Percentiles rank a stretch among this genome's conserved stretches.
Evolutionary conservation across 2,113 vertebrate species (phyloP).

Genomic region (Salvator merianae): DNA sequence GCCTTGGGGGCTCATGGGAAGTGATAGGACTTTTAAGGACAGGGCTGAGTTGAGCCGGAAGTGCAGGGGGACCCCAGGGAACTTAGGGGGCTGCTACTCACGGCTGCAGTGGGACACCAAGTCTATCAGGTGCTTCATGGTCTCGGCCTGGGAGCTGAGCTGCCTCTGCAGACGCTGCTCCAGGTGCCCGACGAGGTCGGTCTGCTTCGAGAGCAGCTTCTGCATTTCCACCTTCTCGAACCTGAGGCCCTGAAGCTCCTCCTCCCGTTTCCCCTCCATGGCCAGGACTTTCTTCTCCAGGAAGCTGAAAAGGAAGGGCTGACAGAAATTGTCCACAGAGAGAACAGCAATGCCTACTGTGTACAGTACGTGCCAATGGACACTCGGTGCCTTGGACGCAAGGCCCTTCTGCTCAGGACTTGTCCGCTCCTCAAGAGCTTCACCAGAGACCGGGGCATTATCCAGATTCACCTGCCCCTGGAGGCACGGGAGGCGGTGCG

Average conservation of each 20-base stretch:
- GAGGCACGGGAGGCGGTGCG: no score
- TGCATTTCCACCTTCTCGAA: conserved; percentile 78
- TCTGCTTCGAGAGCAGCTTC: conserved; percentile 74
- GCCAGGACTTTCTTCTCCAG: conserved; percentile 77
- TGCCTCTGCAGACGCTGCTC: conserved; percentile 79
- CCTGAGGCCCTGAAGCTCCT: conserved; percentile 71
- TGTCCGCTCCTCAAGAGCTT: neutral
- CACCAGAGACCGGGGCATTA: neutral
- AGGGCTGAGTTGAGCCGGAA: neutral
- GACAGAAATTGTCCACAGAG: neutral
- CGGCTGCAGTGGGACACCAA: conserved; percentile 77
- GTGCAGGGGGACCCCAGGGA: no score
- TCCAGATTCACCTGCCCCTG: no score
- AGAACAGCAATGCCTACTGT: neutral
- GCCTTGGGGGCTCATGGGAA: no score
- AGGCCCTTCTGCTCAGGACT: neutral
- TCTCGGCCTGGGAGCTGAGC: conserved; percentile 74
- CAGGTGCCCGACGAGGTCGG: conserved; percentile 70
- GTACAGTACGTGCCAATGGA: no score
- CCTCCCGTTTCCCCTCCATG: conserved; percentile 72
- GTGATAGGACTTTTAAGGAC: neutral
- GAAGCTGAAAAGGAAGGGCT: conserved; percentile 59
- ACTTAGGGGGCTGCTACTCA: conserved; percentile 50
- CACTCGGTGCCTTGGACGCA: no score
- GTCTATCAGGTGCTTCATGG: conserved; percentile 73